These are phyloP conservation scores for Cryptotermes secundus DNA, from an alignment of 1,140 invertebrate species.

Conservation along the genomic window DNA sequence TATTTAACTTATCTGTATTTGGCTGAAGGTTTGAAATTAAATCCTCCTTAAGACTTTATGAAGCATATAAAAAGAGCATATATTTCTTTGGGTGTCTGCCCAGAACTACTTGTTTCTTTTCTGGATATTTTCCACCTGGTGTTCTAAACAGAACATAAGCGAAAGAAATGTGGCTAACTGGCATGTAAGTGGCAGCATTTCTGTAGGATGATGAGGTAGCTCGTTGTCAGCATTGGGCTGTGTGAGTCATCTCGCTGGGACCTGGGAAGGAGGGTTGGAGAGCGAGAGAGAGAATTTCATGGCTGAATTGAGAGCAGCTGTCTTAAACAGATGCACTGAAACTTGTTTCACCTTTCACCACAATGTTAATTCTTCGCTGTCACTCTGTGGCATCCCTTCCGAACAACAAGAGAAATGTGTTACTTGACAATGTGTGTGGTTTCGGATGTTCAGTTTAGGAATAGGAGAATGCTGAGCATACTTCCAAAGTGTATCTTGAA, in stretches of 20 bases:
- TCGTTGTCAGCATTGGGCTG: not conserved
- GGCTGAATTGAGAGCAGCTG: not conserved
- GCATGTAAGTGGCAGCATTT: not conserved
- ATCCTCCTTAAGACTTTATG: not conserved
- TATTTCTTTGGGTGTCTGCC: not conserved
- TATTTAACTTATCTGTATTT: not conserved
- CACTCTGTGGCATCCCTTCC: not conserved
- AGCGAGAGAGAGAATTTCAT: too few relatives aligned
- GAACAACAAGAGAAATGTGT: slow-evolving; percentile 1
- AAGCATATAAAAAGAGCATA: not conserved
- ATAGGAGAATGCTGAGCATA: not conserved
- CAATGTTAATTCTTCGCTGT: slow-evolving; percentile 4
- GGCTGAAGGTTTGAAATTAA: not conserved
- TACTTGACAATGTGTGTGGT: not conserved
- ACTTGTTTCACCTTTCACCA: slow-evolving; percentile 11
- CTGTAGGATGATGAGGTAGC: slow-evolving; percentile 10
- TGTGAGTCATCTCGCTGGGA: not conserved
- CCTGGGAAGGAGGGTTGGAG: not conserved
- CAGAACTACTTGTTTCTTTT: slow-evolving; percentile 12
- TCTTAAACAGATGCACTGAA: slow-evolving; percentile 13
- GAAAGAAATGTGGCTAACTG: slow-evolving; percentile 9
- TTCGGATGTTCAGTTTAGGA: not conserved
- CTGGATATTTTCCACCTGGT: slow-evolving; percentile 15
- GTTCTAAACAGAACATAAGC: not conserved
- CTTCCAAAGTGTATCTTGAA: not conserved